Conservation (phyloP, 2,113 vertebrate genomes). For the human (Homo sapiens) region DNA sequence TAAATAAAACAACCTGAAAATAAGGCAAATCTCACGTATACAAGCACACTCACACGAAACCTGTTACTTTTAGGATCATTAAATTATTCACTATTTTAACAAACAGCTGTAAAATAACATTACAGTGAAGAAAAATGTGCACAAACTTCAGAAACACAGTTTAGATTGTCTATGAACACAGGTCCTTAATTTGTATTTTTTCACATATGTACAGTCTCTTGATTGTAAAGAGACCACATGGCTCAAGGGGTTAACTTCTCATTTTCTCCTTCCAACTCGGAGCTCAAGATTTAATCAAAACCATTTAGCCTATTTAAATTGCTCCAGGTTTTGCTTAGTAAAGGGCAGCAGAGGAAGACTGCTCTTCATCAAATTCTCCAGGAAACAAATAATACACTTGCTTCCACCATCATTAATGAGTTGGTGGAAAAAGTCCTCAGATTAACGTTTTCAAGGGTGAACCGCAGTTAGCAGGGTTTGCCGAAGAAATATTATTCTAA, state of each 20-base stretch:
- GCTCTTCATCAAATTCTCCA: not conserved
- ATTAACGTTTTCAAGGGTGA: not conserved
- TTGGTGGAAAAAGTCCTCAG: not conserved
- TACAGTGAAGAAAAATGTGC: constrained; percentile 44
- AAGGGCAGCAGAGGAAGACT: not conserved
- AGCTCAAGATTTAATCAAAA: not conserved
- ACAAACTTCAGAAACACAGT: constrained; percentile 50
- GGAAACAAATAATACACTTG: constrained; percentile 14
- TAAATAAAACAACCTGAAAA: constrained; percentile 70
- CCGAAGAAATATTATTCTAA: not conserved
- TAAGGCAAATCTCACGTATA: constrained; percentile 47
- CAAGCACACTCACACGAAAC: constrained; percentile 45
- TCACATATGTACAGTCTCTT: constrained; percentile 52
- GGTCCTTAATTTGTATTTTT: constrained; percentile 37
- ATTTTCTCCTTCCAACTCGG: constrained; percentile 16
- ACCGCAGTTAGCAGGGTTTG: not conserved
- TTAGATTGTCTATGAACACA: constrained; percentile 69
- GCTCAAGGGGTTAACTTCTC: constrained; percentile 34
- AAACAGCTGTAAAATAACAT: constrained; percentile 62
- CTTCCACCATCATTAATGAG: not conserved
- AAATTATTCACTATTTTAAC: constrained; percentile 71
- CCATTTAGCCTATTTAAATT: not conserved
- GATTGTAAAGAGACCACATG: not conserved
- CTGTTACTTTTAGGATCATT: constrained; percentile 52
- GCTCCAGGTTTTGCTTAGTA: not conserved